Evolutionary conservation across 2,888 invertebrate genomes (phyloP).

Genomic region (Bellardia pandia): DNA sequence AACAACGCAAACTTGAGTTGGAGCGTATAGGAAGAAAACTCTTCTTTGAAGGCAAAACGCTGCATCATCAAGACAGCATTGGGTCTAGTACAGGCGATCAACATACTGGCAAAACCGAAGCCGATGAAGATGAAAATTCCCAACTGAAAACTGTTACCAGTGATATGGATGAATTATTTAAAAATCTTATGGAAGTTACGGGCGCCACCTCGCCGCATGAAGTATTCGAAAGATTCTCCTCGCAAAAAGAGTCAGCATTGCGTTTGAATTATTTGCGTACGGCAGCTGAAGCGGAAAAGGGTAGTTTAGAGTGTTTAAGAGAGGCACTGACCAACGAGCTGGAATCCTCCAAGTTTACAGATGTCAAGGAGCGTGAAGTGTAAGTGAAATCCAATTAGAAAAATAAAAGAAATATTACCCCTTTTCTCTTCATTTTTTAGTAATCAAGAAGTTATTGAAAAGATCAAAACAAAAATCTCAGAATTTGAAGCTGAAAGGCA

Average conservation of each 20-base stretch:
- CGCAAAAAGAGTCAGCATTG: conserved; percentile 90
- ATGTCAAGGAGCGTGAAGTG: conserved; percentile 92
- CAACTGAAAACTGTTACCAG: conserved; percentile 80
- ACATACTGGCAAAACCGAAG: conserved; percentile 82
- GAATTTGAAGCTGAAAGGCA: conserved; percentile 84
- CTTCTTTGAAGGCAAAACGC: conserved; percentile 86
- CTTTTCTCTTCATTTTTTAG: conserved; percentile 83
- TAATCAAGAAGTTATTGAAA: conserved; percentile 89
- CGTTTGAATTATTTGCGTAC: conserved; percentile 89
- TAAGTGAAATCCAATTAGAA: conserved; percentile 82
- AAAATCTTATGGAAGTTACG: conserved; percentile 90
- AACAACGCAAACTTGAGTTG: conserved; percentile 89
- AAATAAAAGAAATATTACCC: neutral
- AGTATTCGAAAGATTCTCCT: conserved; percentile 89
- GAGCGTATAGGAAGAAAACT: conserved; percentile 91
- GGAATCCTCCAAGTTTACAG: conserved; percentile 91
- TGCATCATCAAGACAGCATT: conserved; percentile 87
- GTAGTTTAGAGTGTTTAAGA: conserved; percentile 87
- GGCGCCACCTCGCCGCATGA: conserved; percentile 90
- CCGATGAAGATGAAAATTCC: conserved; percentile 81
- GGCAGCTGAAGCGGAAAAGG: conserved; percentile 90
- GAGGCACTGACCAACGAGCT: conserved; percentile 88
- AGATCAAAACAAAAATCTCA: conserved; percentile 86
- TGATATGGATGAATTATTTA: conserved; percentile 88
- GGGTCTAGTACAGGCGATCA: conserved; percentile 85